Evolutionary conservation across 1,140 invertebrate species (phyloP).

Genomic region (Andrena cerasifolii): DNA sequence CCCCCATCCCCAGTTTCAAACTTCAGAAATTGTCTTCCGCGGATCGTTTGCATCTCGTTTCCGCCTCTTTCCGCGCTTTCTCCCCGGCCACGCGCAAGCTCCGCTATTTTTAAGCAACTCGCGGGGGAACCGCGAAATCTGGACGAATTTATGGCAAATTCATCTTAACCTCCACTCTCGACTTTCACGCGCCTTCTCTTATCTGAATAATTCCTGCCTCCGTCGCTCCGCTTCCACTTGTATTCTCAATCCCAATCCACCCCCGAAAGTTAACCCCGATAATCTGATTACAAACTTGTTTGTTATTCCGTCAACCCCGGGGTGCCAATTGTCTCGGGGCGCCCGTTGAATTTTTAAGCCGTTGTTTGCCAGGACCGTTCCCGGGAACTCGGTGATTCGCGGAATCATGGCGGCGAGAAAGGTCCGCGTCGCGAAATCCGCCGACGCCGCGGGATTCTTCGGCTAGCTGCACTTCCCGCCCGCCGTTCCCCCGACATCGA

Average conservation of each 20-base stretch:
- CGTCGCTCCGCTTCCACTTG: background rate
- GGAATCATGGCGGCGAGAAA: background rate
- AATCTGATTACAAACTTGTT: background rate
- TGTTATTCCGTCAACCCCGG: no score
- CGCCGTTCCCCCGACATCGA: background rate
- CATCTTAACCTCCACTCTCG: background rate
- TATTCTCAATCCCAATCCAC: background rate
- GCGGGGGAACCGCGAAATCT: background rate
- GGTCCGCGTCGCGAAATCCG: background rate
- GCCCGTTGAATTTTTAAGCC: background rate
- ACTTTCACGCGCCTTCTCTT: background rate
- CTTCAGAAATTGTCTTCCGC: conserved; percentile 16
- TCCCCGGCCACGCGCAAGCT: background rate
- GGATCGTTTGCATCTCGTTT: conserved; percentile 45
- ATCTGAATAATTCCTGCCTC: background rate
- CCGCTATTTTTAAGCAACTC: conserved; percentile 7
- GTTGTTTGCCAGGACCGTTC: background rate
- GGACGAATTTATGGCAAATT: background rate
- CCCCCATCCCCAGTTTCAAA: conserved; percentile 34
- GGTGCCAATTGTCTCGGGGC: no score
- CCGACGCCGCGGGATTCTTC: conserved; percentile 4
- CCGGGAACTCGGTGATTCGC: background rate
- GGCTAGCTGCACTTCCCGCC: background rate
- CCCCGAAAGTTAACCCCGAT: background rate
- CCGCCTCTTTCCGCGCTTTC: background rate